Evolutionary conservation across 2,797 vertebrate species (phyloP).

Genomic region (Phoeniculus purpureus): DNA sequence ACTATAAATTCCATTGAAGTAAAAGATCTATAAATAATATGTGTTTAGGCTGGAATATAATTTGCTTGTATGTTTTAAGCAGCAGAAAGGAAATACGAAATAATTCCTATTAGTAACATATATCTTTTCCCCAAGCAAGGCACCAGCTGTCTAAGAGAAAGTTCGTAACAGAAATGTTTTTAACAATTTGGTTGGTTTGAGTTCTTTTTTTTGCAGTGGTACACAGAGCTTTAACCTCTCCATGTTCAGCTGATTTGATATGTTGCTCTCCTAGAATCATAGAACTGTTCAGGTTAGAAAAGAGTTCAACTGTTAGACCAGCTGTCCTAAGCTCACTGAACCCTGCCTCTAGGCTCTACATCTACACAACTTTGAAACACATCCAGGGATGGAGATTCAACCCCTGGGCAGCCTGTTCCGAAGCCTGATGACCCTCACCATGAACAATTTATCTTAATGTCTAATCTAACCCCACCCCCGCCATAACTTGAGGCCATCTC

Average conservation of each 20-base stretch:
- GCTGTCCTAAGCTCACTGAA: too few species aligned
- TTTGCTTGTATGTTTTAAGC: conserved; percentile 65
- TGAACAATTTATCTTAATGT: too few species aligned
- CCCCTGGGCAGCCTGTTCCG: too few species aligned
- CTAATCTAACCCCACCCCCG: too few species aligned
- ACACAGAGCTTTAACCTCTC: neutral
- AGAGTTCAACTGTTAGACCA: too few species aligned
- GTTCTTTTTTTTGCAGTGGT: neutral
- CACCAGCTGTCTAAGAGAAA: conserved; percentile 43
- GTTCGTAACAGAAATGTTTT: conserved; percentile 44
- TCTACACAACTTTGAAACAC: too few species aligned
- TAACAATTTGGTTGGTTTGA: conserved; percentile 39
- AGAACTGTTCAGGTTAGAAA: too few species aligned
- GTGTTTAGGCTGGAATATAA: conserved; percentile 52
- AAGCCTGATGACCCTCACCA: too few species aligned
- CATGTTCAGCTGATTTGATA: neutral
- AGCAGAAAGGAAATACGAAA: conserved; percentile 52
- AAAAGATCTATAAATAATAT: conserved; percentile 51
- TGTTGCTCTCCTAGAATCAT: neutral
- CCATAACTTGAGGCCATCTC: too few species aligned
- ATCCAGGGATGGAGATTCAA: too few species aligned
- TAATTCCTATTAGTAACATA: conserved; percentile 32
- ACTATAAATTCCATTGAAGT: conserved; percentile 51
- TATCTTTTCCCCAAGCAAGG: conserved; percentile 46
- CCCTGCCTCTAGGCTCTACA: too few species aligned